These are phyloP conservation scores for Drosophila ironensis DNA, from an alignment of 1,140 invertebrate genomes.

Conservation along the genomic window DNA sequence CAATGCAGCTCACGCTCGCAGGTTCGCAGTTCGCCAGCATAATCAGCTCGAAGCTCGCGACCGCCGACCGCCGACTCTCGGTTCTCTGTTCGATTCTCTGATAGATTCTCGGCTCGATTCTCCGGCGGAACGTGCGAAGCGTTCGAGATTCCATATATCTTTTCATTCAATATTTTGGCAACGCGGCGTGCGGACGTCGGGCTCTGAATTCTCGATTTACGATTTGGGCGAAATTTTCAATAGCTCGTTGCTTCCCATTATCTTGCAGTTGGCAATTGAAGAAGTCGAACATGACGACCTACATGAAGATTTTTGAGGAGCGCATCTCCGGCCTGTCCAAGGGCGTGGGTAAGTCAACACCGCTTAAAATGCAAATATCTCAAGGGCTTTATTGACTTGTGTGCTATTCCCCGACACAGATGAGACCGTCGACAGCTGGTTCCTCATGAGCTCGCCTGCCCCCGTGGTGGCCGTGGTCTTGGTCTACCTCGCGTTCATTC, in stretches of 20 bases:
- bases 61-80: constrained; percentile 9
- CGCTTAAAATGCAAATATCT: too few species aligned
- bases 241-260: constrained; percentile 9
- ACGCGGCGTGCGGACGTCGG: constrained; percentile 58
- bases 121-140: constrained; percentile 57
- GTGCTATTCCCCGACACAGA: too few species aligned
- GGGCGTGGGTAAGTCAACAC: constrained; percentile 79
- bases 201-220: constrained; percentile 51
- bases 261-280: constrained; percentile 40
- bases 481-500: constrained; percentile 87
- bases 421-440: constrained; percentile 85
- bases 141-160: constrained; percentile 57
- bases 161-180: constrained; percentile 78
- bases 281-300: constrained; percentile 62
- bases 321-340: constrained; percentile 72
- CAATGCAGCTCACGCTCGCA: constrained; percentile 55
- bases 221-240: constrained; percentile 55
- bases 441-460: constrained; percentile 85
- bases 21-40: constrained; percentile 35
- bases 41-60: constrained; percentile 44
- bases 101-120: constrained; percentile 9
- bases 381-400: too few species aligned
- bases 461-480: constrained; percentile 84
- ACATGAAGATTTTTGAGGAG: constrained; percentile 77
- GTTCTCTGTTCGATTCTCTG: constrained; percentile 9